These are phyloP conservation scores for Leptinotarsa undecemlineata DNA, from an alignment of 1,140 invertebrate genomes.

Conservation along the genomic window DNA sequence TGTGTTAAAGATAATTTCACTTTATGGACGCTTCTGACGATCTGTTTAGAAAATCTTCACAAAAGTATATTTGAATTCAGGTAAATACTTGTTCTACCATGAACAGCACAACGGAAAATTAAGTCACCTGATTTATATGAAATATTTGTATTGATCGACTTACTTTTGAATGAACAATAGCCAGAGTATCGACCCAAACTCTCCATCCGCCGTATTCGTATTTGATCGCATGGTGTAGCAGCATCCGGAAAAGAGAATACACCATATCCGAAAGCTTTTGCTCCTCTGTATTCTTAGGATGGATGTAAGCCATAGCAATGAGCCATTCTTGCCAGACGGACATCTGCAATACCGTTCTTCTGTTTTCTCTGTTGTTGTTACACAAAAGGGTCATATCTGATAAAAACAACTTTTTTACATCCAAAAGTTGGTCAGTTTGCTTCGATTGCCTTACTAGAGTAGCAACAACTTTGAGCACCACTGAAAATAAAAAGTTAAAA, in stretches of 20 bases:
- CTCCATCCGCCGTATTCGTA: slow-evolving; percentile 99
- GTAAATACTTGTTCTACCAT: neutral
- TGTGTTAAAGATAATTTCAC: too few relatives aligned
- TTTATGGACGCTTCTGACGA: neutral
- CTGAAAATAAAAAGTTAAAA: slow-evolving; percentile 62
- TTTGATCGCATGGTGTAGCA: slow-evolving; percentile 98
- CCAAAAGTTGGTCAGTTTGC: slow-evolving; percentile 84
- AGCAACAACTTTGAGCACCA: slow-evolving; percentile 98
- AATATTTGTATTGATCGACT: slow-evolving; percentile 22
- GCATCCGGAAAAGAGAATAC: slow-evolving; percentile 94
- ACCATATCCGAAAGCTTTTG: slow-evolving; percentile 98
- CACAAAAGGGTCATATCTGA: slow-evolving; percentile 97
- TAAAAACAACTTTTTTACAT: slow-evolving; percentile 95
- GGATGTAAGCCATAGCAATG: slow-evolving; percentile 97
- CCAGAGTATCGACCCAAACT: slow-evolving; percentile 99
- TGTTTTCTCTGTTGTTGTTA: slow-evolving; percentile 96
- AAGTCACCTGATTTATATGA: too few relatives aligned
- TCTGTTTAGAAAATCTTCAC: neutral
- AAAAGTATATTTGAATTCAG: neutral
- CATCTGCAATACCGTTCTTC: slow-evolving; percentile 97
- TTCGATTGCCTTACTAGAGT: slow-evolving; percentile 96
- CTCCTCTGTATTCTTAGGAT: slow-evolving; percentile 92
- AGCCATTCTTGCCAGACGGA: slow-evolving; percentile 99
- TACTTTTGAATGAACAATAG: slow-evolving; percentile 99
- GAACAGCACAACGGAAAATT: neutral